Percentiles rank a stretch among this genome's conserved stretches.
phyloP scores from a whole-genome alignment of 2,888 invertebrate species.

The Lottia scabra region DNA sequence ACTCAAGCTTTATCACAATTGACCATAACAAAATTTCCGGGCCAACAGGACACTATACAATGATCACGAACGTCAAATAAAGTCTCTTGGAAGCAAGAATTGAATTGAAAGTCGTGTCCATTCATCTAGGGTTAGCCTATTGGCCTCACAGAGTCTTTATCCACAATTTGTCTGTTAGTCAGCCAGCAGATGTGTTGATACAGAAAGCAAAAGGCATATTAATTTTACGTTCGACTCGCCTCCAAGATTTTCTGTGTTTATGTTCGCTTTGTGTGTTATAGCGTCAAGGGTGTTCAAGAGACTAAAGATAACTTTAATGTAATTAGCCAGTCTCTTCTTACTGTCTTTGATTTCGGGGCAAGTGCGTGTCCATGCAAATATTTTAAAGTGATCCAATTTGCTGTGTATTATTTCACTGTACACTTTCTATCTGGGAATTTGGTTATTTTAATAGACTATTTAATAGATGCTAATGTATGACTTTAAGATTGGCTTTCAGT shows the following conservation, averaged over 20 bases:
- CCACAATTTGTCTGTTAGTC: background rate
- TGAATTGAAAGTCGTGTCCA: constrained; percentile 2
- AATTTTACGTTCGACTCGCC: constrained; percentile 4
- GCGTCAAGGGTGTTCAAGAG: constrained; percentile 3
- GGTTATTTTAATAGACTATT: background rate
- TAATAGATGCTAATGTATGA: background rate
- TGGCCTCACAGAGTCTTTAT: constrained; percentile 1
- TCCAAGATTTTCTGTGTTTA: constrained; percentile 3
- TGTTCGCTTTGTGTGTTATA: background rate
- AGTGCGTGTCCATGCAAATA: constrained; percentile 6
- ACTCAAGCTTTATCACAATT: background rate
- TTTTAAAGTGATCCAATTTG: constrained; percentile 7
- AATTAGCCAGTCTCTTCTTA: background rate
- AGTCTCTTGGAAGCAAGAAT: background rate
- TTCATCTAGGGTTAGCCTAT: background rate
- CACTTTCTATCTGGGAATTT: background rate
- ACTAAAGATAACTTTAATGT: constrained; percentile 4
- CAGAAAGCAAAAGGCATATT: constrained; percentile 4
- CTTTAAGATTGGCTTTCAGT: too few species aligned
- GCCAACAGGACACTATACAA: background rate
- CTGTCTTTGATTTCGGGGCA: background rate
- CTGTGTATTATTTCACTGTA: background rate
- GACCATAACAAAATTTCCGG: constrained; percentile 2
- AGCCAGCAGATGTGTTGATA: constrained; percentile 4
- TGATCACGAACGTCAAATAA: background rate